Conservation (phyloP, 2,888 invertebrate species). For the Parasteatoda lunata region DNA sequence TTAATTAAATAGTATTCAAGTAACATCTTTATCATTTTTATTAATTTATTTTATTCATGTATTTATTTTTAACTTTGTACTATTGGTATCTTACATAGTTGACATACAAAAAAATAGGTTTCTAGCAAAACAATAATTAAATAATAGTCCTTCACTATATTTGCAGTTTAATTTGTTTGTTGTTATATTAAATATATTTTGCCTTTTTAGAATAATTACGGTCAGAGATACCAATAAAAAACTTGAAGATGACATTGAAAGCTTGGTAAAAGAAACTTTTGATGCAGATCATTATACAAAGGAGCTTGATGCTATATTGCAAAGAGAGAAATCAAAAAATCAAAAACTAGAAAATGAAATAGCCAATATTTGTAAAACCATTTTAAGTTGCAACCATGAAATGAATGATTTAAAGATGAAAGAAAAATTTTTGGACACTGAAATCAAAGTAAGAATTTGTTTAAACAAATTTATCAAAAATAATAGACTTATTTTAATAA, state of each 20-base stretch:
- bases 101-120: no score
- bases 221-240: constrained; percentile 6
- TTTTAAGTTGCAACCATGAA: constrained; percentile 28
- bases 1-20: no score
- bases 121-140: no score
- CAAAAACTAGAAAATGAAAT: constrained; percentile 33
- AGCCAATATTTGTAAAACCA: constrained; percentile 20
- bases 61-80: no score
- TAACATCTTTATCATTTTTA: no score
- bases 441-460: constrained; percentile 40
- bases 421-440: constrained; percentile 33
- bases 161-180: no score
- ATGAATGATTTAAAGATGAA: constrained; percentile 31
- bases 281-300: constrained; percentile 48
- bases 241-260: constrained; percentile 40
- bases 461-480: no score
- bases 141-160: no score
- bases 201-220: constrained; percentile 14
- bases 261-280: constrained; percentile 44
- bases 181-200: no score
- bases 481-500: neutral
- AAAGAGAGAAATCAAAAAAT: constrained; percentile 31
- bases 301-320: constrained; percentile 40
- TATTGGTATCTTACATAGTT: no score
- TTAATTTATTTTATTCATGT: no score